Conservation (phyloP, 2,797 vertebrate genomes). For the Mycteria americana region DNA sequence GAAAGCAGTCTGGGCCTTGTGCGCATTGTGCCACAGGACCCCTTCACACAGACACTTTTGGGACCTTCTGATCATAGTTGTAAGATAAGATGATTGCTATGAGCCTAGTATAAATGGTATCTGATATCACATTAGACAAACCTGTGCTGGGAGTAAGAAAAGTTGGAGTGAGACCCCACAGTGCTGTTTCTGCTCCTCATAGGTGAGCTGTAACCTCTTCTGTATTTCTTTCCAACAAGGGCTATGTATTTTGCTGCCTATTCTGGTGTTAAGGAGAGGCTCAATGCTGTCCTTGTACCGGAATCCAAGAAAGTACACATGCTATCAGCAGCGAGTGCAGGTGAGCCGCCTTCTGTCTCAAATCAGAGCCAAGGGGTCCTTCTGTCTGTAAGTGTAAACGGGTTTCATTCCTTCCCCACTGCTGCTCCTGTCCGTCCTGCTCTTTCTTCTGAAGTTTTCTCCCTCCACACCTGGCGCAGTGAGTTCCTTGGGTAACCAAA, state of each 20-base stretch:
- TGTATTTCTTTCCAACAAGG: slow-evolving; percentile 27
- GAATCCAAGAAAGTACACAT: slow-evolving; percentile 70
- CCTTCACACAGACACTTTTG: background rate
- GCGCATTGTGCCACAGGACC: background rate
- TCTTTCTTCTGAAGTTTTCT: background rate
- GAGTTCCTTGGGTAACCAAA: background rate
- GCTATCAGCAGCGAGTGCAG: slow-evolving; percentile 66
- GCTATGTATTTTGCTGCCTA: slow-evolving; percentile 74
- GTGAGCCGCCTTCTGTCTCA: slow-evolving; percentile 27
- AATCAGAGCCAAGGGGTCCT: background rate
- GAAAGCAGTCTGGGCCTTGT: background rate
- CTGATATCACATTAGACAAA: background rate
- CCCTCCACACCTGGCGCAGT: background rate
- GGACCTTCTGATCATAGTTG: background rate
- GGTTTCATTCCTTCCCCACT: background rate
- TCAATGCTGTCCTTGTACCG: slow-evolving; percentile 46
- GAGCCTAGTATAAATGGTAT: background rate
- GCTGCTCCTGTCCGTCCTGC: background rate
- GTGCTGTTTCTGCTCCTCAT: background rate
- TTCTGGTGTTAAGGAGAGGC: slow-evolving; percentile 63
- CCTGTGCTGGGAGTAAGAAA: background rate
- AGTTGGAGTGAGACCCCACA: background rate
- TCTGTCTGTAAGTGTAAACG: background rate
- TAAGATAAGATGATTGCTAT: background rate
- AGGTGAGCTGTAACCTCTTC: background rate